Percentiles rank a stretch among this genome's conserved stretches.
These are phyloP conservation scores for Eudasyphora cyanicolor DNA, from an alignment of 2,888 invertebrate species.

Conservation along the genomic window DNA sequence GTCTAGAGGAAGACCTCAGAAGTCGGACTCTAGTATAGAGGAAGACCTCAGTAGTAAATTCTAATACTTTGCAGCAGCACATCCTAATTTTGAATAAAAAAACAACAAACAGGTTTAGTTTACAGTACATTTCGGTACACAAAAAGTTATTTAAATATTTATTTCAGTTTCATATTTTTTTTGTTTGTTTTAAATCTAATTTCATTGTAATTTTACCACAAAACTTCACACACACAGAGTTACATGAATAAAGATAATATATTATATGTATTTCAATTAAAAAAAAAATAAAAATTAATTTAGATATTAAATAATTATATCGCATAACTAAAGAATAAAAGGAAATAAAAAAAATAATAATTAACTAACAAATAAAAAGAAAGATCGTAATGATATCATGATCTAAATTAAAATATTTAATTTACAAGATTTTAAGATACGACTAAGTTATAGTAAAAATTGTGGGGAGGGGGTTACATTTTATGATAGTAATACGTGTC, in stretches of 20 bases:
- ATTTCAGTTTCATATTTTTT: conserved; percentile 39
- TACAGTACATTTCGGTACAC: conserved; percentile 58
- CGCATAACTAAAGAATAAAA: conserved; percentile 10
- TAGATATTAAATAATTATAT: conserved; percentile 2
- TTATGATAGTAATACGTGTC: conserved; percentile 16
- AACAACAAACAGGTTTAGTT: conserved; percentile 28
- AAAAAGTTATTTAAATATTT: conserved; percentile 58
- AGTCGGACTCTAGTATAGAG: too few relatives aligned
- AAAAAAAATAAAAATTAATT: conserved; percentile 16
- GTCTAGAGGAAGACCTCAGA: too few relatives aligned
- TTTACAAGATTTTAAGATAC: not conserved
- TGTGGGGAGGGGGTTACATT: not conserved
- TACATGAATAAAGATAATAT: not conserved
- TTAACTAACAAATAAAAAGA: conserved; percentile 16
- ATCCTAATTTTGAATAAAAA: not conserved
- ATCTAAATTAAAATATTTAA: not conserved
- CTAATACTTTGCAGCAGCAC: too few relatives aligned
- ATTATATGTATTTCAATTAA: not conserved
- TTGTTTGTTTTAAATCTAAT: conserved; percentile 30
- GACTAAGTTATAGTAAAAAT: not conserved
- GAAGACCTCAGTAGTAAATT: too few relatives aligned
- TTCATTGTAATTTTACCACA: conserved; percentile 37
- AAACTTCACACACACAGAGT: conserved; percentile 31
- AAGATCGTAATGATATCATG: conserved; percentile 17
- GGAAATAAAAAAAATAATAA: not conserved